Base-by-base conservation (phyloP, 2,113 vertebrate species). In the Herpailurus yagouaroundi region DNA sequence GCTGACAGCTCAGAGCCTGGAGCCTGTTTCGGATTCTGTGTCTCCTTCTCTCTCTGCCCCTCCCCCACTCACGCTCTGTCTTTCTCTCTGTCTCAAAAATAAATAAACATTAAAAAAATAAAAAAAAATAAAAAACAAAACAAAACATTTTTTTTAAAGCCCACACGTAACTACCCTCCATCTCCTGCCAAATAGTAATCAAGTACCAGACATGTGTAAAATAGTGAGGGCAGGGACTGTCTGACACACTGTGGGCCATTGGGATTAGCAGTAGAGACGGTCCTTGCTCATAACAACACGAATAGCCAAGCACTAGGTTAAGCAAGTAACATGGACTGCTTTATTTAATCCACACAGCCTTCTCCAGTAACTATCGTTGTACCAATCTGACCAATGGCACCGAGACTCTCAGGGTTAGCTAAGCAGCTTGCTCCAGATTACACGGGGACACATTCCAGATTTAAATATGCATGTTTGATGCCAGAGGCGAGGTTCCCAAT, bases 141-240 rank as follows among this genome's bases (percentile, higher is more conserved):
- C 7, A 45, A 9, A 45, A 45, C 45, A 45, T 45, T 45, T 45
- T 45, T 45, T 45, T 45, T 45, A 45, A 45, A 45, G 45, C 45
- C 21, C 63, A 41, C 23, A 76, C 21, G 10, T 29, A 57, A 18
- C 27, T 86, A 68, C 19, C 33, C 7, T 87, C 7, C 6, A 41
- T 41, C 13, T 31, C 41, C 41, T 83, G 55, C 31, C 33, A 77
- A 76, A 91, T 27, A 52, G 4, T 16, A 79, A 33, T 94, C 66
- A 91, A 93, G 63, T 36, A 55, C 50, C n/a, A 96, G 79, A 4
- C n/a, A 76, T 95, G 80, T 85, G 16, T 68, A 68, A 74, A 73
- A 60, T 41, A 21, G 48, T 77, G 33, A 52, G 15, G 19, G 2
- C 60, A 92, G 38, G 11, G 50, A 45, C 27, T 57, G 12, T 86